Evolutionary conservation across 2,113 vertebrate species (phyloP).

Genomic region (Phyllostomus discolor): DNA sequence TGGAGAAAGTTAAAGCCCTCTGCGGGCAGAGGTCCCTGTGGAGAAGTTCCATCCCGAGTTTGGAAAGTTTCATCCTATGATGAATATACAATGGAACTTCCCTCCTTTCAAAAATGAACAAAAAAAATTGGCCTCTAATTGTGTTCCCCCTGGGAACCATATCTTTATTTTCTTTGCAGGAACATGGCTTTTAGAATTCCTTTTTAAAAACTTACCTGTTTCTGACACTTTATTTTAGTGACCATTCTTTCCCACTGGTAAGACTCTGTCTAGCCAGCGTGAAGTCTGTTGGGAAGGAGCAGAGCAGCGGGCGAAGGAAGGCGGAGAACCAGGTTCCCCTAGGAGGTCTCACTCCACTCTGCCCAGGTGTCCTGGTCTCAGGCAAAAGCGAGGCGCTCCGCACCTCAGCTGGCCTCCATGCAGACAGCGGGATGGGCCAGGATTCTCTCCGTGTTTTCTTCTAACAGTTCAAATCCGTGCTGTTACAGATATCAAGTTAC

Average conservation of each 20-base stretch:
- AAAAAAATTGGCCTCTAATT: not conserved
- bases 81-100: not conserved
- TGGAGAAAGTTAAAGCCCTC: not conserved
- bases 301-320: not conserved
- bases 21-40: not conserved
- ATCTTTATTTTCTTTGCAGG: not conserved
- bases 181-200: not conserved
- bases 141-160: not conserved
- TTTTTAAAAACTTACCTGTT: not conserved
- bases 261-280: not conserved
- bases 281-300: not conserved
- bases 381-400: not conserved
- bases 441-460: not conserved
- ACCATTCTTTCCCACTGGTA: not conserved
- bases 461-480: not conserved
- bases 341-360: too few relatives aligned
- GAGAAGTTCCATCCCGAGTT: not conserved
- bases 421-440: not conserved
- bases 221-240: not conserved
- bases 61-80: not conserved
- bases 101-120: not conserved
- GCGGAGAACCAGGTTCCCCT: not conserved
- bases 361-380: not conserved
- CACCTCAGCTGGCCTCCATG: accelerated
- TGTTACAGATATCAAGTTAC: not conserved